Conservation (phyloP, 2,113 vertebrate species). For the Clarias batrachus region DNA sequence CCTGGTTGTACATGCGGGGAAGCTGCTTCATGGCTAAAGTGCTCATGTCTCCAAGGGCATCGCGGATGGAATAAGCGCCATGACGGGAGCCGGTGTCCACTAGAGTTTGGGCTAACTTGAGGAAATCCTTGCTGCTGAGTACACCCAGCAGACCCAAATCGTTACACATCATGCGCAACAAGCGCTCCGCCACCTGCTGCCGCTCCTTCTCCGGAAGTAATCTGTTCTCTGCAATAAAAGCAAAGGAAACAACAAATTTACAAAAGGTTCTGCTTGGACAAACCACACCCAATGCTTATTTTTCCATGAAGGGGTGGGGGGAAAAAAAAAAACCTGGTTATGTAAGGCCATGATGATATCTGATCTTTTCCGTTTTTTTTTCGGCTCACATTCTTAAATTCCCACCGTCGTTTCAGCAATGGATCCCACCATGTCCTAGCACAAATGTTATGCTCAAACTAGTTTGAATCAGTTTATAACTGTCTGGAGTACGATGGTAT, state of each 20-base stretch:
- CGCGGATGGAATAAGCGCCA: slow-evolving; percentile 90
- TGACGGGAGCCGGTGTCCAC: slow-evolving; percentile 95
- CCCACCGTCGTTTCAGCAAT: background rate
- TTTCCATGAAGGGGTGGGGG: background rate
- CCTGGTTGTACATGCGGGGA: slow-evolving; percentile 98
- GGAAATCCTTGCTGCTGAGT: slow-evolving; percentile 92
- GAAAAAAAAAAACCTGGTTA: background rate
- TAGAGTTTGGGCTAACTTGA: slow-evolving; percentile 93
- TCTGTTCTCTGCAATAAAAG: slow-evolving; percentile 75
- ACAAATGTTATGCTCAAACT: background rate
- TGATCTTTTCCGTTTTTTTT: background rate
- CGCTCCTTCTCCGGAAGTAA: slow-evolving; percentile 92
- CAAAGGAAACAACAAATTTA: background rate
- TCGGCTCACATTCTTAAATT: background rate
- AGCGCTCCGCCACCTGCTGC: slow-evolving; percentile 92
- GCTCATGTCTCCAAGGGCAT: slow-evolving; percentile 93
- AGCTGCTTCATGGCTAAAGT: slow-evolving; percentile 91
- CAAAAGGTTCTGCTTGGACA: background rate
- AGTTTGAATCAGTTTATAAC: background rate
- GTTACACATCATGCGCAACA: slow-evolving; percentile 91
- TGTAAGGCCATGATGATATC: background rate
- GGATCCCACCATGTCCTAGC: background rate
- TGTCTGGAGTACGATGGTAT: background rate
- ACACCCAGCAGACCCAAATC: slow-evolving; percentile 88
- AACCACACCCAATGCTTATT: background rate